Conservation (phyloP, 2,888 invertebrate genomes). For the Osedax frankpressi region DNA sequence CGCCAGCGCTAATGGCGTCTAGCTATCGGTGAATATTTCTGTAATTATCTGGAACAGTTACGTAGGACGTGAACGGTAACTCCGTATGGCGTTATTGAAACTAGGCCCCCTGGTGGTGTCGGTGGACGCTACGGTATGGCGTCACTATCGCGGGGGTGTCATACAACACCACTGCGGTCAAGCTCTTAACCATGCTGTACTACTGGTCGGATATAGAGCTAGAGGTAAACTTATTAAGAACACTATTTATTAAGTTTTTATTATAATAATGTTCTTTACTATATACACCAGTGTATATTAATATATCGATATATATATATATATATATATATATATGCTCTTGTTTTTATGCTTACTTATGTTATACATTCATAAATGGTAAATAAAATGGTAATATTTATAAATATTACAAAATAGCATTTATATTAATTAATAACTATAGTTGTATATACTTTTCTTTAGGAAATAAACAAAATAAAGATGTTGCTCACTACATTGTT, state of each 20-base stretch:
- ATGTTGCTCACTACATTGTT: constrained; percentile 64
- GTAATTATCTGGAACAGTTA: too few relatives aligned
- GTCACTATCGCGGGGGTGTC: constrained; percentile 70
- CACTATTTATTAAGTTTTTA: not conserved
- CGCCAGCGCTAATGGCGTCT: not conserved
- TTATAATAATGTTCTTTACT: not conserved
- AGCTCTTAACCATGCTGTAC: constrained; percentile 67
- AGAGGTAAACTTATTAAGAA: constrained; percentile 40
- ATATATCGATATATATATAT: not conserved
- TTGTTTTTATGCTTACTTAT: too few relatives aligned
- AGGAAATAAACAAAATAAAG: too few relatives aligned
- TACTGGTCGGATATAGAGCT: constrained; percentile 68
- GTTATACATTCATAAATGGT: too few relatives aligned
- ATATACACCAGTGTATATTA: not conserved
- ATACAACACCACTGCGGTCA: constrained; percentile 65
- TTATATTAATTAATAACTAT: not conserved
- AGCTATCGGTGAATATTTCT: not conserved
- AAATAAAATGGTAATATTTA: too few relatives aligned
- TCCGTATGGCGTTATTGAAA: constrained; percentile 53
- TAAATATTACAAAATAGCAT: not conserved
- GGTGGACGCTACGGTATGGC: constrained; percentile 72
- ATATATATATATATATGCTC: not conserved
- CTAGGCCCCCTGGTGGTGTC: constrained; percentile 69
- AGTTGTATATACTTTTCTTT: constrained; percentile 26
- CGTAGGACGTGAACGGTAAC: too few relatives aligned